Evolutionary conservation across 92 coral and sea anemone genomes (phyloP), one percentile per base, ranked within the genome.

Genomic region (Palythoa heliodiscus): DNA sequence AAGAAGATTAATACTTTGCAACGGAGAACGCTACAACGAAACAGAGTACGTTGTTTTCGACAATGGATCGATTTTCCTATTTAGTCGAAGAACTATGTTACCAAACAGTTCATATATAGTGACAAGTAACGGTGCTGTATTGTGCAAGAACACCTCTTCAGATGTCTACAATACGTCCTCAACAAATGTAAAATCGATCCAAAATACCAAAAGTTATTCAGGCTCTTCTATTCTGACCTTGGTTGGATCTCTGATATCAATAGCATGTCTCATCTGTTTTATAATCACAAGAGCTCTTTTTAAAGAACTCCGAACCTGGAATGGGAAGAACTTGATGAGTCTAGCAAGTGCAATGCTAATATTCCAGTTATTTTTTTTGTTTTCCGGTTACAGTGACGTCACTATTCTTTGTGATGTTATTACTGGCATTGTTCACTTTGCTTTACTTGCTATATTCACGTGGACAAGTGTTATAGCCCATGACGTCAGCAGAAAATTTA

Each of bases 291-390:
- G 82, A 29, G 10, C 55, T 29, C 8, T 53, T 7, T 76, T 76
- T 16, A 54, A 25, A 25, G 82, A 76, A 16, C 82, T 76, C 20
- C 68, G 82, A 23, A 76, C 81, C 11, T 54, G 38, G 14, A 17
- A 76, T 76, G 81, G 81, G 11, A 76, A 76, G 68, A 76, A 76
- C 13, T 24, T 76, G 17, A 76, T 60, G 17, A 76, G 81, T n/a
- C 48, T 76, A 43, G 54, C 81, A 23, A 50, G 67, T 52, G 81
- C 81, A 16, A 7, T 54, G 20, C 23, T 76, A 40, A 1, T 54
- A 25, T 76, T 76, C 53, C 81, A 76, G 55, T 9, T 52, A 40
- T 25, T 54, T 11, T 76, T 52, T 14, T 20, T 76, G 67, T n/a
- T 76, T 54, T 19, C 81, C n/a, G 66, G 47, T 1, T 37, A 52